Evolutionary conservation across 1,140 invertebrate species (phyloP).

Genomic region (Cyclina sinensis): DNA sequence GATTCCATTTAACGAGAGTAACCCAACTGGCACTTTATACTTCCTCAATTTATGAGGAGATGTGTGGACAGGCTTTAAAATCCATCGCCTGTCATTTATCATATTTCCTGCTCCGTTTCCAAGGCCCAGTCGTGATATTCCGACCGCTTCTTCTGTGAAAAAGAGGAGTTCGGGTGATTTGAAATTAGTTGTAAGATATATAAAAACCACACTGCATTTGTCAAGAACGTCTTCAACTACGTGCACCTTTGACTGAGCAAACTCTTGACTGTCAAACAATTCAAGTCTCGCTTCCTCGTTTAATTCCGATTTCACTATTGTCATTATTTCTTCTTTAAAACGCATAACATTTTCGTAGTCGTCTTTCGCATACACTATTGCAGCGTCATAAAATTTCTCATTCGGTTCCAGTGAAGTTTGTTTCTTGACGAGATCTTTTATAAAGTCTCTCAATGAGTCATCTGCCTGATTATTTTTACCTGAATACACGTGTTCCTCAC

Average conservation of each 20-base stretch:
- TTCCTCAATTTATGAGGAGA: background rate
- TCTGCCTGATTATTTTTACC: background rate
- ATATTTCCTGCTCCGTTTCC: background rate
- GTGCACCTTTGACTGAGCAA: slow-evolving; percentile 32
- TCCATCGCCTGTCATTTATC: background rate
- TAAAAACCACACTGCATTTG: slow-evolving; percentile 38
- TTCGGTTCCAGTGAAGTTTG: background rate
- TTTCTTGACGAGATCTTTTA: background rate
- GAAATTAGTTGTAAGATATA: slow-evolving; percentile 29
- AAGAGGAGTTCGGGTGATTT: background rate
- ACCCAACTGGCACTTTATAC: slow-evolving; percentile 19
- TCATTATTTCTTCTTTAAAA: background rate
- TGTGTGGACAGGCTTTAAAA: slow-evolving; percentile 48
- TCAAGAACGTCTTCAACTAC: slow-evolving; percentile 35
- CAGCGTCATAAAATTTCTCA: slow-evolving; percentile 34
- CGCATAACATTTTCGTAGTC: slow-evolving; percentile 5
- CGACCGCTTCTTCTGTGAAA: slow-evolving; percentile 45
- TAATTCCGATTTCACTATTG: background rate
- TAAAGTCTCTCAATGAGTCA: background rate
- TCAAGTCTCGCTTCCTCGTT: slow-evolving; percentile 31
- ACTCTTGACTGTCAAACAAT: slow-evolving; percentile 52
- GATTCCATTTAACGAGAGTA: slow-evolving; percentile 27
- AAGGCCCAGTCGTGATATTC: background rate
- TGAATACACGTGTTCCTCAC: background rate
- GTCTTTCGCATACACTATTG: slow-evolving; percentile 45